Conservation (phyloP, 2,797 vertebrate species). For the Lemur catta region DNA sequence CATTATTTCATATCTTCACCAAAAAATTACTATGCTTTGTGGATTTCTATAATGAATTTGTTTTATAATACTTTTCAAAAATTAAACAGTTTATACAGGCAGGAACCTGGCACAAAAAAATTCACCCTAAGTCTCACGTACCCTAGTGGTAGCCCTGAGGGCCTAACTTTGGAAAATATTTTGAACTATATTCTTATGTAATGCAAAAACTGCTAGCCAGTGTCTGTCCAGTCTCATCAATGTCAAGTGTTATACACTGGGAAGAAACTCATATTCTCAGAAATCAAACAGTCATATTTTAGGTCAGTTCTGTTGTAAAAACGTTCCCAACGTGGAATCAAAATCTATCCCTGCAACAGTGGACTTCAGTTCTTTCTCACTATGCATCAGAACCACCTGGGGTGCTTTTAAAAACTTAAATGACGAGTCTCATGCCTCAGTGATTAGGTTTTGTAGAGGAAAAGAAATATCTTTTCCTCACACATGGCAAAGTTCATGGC, state of each 20-base stretch:
- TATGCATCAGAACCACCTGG: background rate
- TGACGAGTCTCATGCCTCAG: background rate
- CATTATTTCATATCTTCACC: background rate
- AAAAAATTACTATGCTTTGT: background rate
- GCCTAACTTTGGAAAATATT: background rate
- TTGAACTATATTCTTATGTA: background rate
- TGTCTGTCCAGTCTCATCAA: background rate
- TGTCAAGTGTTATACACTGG: background rate
- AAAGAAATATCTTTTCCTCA: background rate
- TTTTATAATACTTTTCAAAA: background rate
- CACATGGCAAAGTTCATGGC: background rate
- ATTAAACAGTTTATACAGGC: background rate
- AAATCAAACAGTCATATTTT: constrained; percentile 4
- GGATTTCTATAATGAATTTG: background rate
- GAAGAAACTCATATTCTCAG: background rate
- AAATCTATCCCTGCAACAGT: background rate
- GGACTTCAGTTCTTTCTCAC: background rate
- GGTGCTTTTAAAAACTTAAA: background rate
- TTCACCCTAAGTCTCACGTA: background rate
- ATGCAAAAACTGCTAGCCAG: background rate
- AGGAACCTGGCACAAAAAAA: background rate
- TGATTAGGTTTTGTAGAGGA: background rate
- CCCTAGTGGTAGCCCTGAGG: background rate
- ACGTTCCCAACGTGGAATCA: background rate
- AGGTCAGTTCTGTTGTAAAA: background rate